Conservation (phyloP, 2,113 vertebrate genomes). For the Plestiodon gilberti region DNA sequence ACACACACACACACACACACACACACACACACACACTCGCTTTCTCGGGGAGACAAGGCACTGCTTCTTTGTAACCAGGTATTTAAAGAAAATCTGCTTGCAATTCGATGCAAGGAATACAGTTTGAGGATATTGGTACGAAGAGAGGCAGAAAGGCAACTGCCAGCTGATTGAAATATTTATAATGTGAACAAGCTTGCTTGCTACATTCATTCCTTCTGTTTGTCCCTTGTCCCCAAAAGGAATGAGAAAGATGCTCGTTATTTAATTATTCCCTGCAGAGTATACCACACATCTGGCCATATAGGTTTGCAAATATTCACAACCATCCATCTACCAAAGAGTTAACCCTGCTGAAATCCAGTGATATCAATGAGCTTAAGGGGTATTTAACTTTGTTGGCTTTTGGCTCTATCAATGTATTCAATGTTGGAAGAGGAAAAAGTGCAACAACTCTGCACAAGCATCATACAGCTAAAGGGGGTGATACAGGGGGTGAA, state of each 20-base stretch:
- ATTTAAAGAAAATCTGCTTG: conserved; percentile 31
- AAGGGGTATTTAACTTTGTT: no score
- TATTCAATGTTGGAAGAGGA: no score
- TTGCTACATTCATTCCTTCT: not conserved
- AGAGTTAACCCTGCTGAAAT: not conserved
- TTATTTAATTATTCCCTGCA: conserved; percentile 5
- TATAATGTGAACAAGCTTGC: not conserved
- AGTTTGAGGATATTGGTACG: not conserved
- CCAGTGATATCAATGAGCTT: no score
- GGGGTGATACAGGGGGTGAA: no score
- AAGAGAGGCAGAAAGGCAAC: not conserved
- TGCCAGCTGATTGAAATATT: conserved; percentile 15
- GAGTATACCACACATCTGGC: not conserved
- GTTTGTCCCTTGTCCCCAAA: not conserved
- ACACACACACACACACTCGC: conserved; percentile 28
- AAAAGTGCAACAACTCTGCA: no score
- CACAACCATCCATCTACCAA: not conserved
- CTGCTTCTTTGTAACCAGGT: conserved; percentile 38
- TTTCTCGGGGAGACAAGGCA: conserved; percentile 39
- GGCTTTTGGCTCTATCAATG: no score
- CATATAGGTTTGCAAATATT: not conserved
- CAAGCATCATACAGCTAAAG: no score
- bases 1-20: no score
- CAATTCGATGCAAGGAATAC: conserved; percentile 35
- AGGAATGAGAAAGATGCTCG: not conserved